Evolutionary conservation across 1,140 invertebrate species (phyloP).

Genomic region (Atopsyche davidsoni): DNA sequence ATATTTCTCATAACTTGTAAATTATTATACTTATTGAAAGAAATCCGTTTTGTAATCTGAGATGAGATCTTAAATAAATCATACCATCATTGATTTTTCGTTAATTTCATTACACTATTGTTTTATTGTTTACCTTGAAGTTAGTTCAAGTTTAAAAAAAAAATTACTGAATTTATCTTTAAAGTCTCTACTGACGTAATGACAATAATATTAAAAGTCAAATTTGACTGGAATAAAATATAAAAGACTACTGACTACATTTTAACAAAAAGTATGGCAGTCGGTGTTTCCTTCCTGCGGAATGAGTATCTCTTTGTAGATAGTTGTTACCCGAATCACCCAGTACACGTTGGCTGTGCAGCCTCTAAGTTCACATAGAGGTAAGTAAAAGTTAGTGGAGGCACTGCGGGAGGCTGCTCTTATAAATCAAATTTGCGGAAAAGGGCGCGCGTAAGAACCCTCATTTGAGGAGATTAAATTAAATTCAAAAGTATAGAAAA

Average conservation of each 20-base stretch:
- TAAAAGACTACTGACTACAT: no score
- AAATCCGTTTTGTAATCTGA: no score
- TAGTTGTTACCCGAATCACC: neutral
- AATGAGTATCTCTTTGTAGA: neutral
- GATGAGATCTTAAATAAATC: no score
- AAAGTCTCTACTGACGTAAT: neutral
- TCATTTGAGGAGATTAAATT: constrained; percentile 10
- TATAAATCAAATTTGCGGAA: constrained; percentile 27
- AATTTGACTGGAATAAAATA: neutral
- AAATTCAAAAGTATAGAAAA: constrained; percentile 3
- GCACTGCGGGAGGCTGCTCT: constrained; percentile 15
- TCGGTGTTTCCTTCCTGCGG: neutral
- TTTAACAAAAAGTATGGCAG: no score
- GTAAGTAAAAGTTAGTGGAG: constrained; percentile 19
- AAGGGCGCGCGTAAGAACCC: constrained; percentile 3
- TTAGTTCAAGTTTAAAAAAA: no score
- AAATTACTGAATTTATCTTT: no score
- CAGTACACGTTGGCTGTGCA: constrained; percentile 3
- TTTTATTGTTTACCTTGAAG: no score
- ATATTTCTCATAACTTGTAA: no score
- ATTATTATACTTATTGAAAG: no score
- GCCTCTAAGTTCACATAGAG: no score
- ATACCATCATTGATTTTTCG: no score
- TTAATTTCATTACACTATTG: no score
- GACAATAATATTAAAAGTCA: neutral